Evolutionary conservation across 2,888 invertebrate genomes (phyloP), one percentile per base, ranked within the genome.

Genomic region (Antheraea assamensis): DNA sequence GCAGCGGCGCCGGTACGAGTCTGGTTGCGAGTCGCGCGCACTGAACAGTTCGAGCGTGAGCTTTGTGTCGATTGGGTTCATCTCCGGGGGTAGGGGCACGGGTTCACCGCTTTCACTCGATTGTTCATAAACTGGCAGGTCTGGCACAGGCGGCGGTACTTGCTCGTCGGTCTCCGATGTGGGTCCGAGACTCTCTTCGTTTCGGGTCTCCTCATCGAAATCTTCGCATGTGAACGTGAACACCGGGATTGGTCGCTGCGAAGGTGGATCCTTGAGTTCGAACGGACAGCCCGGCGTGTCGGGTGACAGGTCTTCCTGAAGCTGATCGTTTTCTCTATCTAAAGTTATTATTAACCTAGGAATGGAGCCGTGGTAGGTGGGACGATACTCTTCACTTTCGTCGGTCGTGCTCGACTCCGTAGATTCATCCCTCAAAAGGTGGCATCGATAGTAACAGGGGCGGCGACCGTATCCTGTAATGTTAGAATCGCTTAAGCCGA

Each of bases 211-310:
- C 66, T 90, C 92, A 74, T 94, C 93, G 73, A 88, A 91, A 77
- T 94, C 94, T 74, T 93, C 94, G 76, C 94, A 94, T 0, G 93
- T 94, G 77, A 94, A 94, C 0, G 93, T 91, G 77, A 94, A 94
- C 3, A 94, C 85, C 0, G 94, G 93, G 24, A 93, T 91, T 2
- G 89, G 90, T 0, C 89, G 83, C 4, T 87, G 82, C 2, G 86
- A 85, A 1, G 82, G 76, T 0, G 78, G 80, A 71, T 79, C 81
- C 71, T 83, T 83, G 13, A 91, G 78, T 75, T 93, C 93, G n/a
- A 87, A 77, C 8, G 92, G 91, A 76, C 87, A 92, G 35, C 91
- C 91, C 1, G 92, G 92, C 1, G 93, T 91, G 61, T 91, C 92
- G 5, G 93, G 93, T 0, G 93, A 92, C 71, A 89, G 75, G 61